phyloP scores from a whole-genome alignment of 2,797 vertebrate species.

The Clarias platycephalus region DNA sequence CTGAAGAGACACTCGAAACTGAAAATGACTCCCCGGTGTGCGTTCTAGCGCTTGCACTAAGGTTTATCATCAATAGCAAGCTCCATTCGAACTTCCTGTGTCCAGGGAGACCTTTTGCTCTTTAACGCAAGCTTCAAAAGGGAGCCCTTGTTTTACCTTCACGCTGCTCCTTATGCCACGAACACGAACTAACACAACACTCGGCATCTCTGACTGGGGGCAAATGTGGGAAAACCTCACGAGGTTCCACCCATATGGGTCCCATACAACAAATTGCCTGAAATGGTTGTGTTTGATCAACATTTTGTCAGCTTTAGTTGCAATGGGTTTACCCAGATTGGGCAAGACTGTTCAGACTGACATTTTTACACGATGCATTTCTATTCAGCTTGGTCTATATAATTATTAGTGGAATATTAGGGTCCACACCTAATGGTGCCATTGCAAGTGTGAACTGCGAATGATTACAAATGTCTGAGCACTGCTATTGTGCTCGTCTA shows the following conservation, averaged over 20 bases:
- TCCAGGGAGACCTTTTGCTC: slow-evolving; percentile 43
- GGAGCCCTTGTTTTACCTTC: slow-evolving; percentile 21
- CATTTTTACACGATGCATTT: too few species aligned
- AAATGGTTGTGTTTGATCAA: background rate
- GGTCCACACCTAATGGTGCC: background rate
- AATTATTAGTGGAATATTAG: too few species aligned
- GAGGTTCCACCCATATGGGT: background rate
- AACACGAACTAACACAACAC: background rate
- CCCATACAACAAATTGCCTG: background rate
- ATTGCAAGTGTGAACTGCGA: background rate
- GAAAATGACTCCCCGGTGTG: slow-evolving; percentile 10
- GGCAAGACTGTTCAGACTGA: too few species aligned
- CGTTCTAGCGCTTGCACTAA: slow-evolving; percentile 36
- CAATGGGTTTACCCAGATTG: background rate
- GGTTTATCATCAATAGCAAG: slow-evolving; percentile 1
- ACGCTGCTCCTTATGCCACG: slow-evolving; percentile 5
- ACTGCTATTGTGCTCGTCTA: background rate
- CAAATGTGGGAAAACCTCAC: background rate
- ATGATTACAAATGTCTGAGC: background rate
- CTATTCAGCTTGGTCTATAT: too few species aligned
- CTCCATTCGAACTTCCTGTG: slow-evolving; percentile 43
- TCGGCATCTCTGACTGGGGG: background rate
- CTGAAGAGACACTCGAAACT: slow-evolving; percentile 19
- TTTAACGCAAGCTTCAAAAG: slow-evolving; percentile 48
- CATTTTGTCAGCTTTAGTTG: background rate